phyloP scores from a whole-genome alignment of 2,888 invertebrate genomes.

The Papilio gigon region DNA sequence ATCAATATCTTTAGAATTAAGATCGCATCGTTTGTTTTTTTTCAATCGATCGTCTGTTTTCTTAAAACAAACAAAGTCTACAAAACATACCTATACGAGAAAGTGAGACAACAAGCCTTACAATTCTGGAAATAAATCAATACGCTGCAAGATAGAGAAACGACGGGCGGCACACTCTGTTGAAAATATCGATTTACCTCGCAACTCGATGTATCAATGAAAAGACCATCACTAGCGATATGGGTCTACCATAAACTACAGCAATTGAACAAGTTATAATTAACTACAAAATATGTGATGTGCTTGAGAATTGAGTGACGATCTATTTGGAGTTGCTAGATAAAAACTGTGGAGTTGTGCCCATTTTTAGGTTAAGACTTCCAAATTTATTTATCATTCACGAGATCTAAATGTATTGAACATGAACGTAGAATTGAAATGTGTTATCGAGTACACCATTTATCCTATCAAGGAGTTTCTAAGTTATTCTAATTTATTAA shows the following conservation, averaged over 20 bases:
- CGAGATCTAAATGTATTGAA: no score
- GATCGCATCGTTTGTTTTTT: no score
- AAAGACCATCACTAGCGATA: slow-evolving; percentile 7
- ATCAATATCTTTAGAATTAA: no score
- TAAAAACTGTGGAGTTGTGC: no score
- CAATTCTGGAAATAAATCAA: background rate
- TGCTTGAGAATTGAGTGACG: no score
- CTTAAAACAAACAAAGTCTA: background rate
- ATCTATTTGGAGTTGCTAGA: background rate
- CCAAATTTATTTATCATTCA: background rate
- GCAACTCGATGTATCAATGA: background rate
- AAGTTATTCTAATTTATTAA: no score
- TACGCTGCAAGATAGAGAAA: slow-evolving; percentile 1
- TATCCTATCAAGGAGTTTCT: no score
- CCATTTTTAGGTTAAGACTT: background rate
- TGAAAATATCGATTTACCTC: slow-evolving; percentile 2
- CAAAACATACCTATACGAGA: background rate
- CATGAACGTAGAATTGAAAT: no score
- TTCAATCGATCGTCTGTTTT: no score
- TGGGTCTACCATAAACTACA: slow-evolving; percentile 8
- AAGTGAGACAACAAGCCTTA: background rate
- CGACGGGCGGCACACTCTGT: background rate
- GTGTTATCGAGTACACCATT: no score
- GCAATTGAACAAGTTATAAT: slow-evolving; percentile 8
- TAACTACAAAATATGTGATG: background rate